Evolutionary conservation across 2,113 vertebrate species (phyloP), one percentile per base, ranked within the genome.

Genomic region (Hyperoodon ampullatus): DNA sequence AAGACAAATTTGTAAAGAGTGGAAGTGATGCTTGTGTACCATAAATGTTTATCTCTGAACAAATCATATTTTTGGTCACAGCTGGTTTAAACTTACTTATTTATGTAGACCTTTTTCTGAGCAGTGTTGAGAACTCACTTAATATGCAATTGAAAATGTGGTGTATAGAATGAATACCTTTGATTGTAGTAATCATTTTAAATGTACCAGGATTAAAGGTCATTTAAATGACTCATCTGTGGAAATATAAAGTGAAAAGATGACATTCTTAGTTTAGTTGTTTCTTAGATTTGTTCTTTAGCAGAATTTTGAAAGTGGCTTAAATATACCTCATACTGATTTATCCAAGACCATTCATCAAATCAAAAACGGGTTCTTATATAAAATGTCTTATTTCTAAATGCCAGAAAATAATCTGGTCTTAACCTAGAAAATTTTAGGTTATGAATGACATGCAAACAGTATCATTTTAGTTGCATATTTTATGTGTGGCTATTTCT

Each of bases 231-330:
- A 97, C 63, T 97, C 96, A 94, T 82, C 93, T 89, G 30, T 94
- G 42, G 61, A 93, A 95, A 93, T 78, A 65, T 47, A 68, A 94
- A 97, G 44, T 93, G 44, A 85, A 93, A 95, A 92, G 61, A 87
- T 72, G 47, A 35, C 87, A 83, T 97, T 95, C 97, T 95, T 96
- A 96, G 89, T 96, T 97, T 95, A 96, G 95, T 26, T 86, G 2
- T 87, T 94, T 66, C 66, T 96, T 89, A 63, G n/a, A 19, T 23
- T 83, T 96, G 39, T 92, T 93, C 84, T 94, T 84, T 47, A 58
- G 74, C 23, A 96, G 70, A 65, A 90, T 81, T 87, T 97, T 47
- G 26, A 65, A 94, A 96, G 53, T 87, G 16, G 55, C 11, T 89
- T 92, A 53, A 74, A 82, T 44, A 78, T 1, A 82, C 19, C 70